Percentiles rank a stretch among this genome's conserved stretches.
Conservation (phyloP, 2,888 invertebrate species). For the Tigriopus californicus region DNA sequence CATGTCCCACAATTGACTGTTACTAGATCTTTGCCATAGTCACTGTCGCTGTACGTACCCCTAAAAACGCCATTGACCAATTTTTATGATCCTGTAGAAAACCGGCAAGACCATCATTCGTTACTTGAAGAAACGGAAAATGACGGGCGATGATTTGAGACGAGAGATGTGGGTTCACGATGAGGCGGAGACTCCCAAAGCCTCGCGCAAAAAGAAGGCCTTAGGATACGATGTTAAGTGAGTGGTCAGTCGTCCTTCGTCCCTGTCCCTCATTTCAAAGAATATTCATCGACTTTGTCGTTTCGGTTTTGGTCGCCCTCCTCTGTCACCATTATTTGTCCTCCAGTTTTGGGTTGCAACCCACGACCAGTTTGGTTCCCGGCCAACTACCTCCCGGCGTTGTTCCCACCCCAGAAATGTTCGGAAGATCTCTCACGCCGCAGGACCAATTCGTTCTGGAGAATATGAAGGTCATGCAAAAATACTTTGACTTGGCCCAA, state of each 20-base stretch:
- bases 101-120: constrained; percentile 15
- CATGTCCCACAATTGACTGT: background rate
- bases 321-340: no score
- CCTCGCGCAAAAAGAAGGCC: constrained; percentile 15
- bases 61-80: constrained; percentile 14
- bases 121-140: constrained; percentile 15
- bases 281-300: no score
- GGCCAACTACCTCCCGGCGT: no score
- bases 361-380: no score
- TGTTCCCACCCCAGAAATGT: no score
- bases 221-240: constrained; percentile 7
- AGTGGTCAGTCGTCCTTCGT: background rate
- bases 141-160: constrained; percentile 15
- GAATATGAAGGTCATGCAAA: no score
- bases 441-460: no score
- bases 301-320: no score
- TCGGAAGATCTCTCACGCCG: no score
- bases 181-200: constrained; percentile 13
- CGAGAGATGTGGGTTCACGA: constrained; percentile 17
- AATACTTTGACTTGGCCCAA: no score
- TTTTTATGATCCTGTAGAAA: constrained; percentile 15
- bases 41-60: background rate
- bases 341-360: no score
- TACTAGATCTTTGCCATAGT: background rate
- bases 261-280: no score